Conservation (phyloP, 2,113 vertebrate genomes). For the Nycticorax nycticorax region DNA sequence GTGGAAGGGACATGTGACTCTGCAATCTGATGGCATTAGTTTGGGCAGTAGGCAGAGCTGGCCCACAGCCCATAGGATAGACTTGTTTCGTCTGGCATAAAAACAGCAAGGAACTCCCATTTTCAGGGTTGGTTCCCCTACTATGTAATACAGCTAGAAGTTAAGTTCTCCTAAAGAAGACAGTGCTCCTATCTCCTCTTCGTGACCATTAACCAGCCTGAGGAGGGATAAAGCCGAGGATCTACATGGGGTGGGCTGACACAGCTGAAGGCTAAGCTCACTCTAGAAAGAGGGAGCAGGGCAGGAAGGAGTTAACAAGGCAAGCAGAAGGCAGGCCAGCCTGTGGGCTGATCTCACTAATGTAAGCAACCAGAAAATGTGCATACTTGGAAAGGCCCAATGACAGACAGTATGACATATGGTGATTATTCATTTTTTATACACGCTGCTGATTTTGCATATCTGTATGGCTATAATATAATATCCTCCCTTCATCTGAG, state of each 20-base stretch:
- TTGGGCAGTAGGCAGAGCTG: neutral
- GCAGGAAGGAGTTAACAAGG: conserved; percentile 14
- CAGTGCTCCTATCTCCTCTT: neutral
- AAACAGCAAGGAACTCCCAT: neutral
- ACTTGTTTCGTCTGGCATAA: neutral
- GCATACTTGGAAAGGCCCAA: conserved; percentile 8
- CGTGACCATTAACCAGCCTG: neutral
- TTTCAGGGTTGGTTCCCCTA: neutral
- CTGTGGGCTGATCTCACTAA: conserved; percentile 1
- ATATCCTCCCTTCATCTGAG: neutral
- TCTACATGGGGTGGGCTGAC: fast-evolving
- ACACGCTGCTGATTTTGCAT: conserved; percentile 20
- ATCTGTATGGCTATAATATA: neutral
- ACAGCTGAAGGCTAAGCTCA: neutral
- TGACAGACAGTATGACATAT: conserved; percentile 39
- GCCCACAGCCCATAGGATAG: neutral
- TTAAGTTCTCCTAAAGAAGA: neutral
- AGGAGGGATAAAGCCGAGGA: neutral
- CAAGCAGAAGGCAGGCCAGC: conserved; percentile 16
- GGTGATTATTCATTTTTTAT: neutral
- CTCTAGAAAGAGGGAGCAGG: neutral
- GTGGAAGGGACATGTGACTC: neutral
- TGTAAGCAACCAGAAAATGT: conserved; percentile 40
- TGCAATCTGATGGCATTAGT: neutral
- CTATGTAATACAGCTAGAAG: neutral